These are phyloP conservation scores for Drosophila mimetica DNA, from an alignment of 2,888 invertebrate species.

Conservation along the genomic window DNA sequence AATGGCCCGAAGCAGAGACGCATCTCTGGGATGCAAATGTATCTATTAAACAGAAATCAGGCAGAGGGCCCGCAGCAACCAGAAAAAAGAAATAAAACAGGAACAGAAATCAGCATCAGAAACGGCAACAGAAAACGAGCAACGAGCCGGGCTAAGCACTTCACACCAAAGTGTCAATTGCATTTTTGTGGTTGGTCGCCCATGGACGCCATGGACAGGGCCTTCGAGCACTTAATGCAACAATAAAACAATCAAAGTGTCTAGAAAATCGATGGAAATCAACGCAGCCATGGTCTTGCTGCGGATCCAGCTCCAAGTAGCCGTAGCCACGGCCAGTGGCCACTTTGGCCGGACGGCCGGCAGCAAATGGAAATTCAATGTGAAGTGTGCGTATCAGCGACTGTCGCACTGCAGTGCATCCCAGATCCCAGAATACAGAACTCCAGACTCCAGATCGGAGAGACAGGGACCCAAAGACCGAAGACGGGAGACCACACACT, in stretches of 20 bases:
- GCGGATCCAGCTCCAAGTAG: slow-evolving; percentile 43
- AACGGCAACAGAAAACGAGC: not conserved
- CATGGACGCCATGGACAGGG: slow-evolving; percentile 25
- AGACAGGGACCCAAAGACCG: slow-evolving; percentile 4
- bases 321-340: slow-evolving; percentile 34
- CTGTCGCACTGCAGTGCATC: slow-evolving; percentile 75
- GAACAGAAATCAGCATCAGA: not conserved
- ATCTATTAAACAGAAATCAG: slow-evolving; percentile 78
- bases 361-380: slow-evolving; percentile 76
- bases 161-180: slow-evolving; percentile 78
- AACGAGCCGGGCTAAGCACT: slow-evolving; percentile 55
- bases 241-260: slow-evolving; percentile 80
- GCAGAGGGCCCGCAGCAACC: slow-evolving; percentile 35
- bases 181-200: slow-evolving; percentile 75
- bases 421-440: slow-evolving; percentile 9
- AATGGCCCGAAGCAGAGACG: slow-evolving; percentile 58
- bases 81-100: slow-evolving; percentile 5
- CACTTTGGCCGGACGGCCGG: slow-evolving; percentile 54
- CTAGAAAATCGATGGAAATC: slow-evolving; percentile 80
- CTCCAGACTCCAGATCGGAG: slow-evolving; percentile 17
- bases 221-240: slow-evolving; percentile 74
- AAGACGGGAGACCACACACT: slow-evolving; percentile 68
- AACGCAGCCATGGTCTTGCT: slow-evolving; percentile 45
- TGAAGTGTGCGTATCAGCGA: slow-evolving; percentile 79
- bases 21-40: slow-evolving; percentile 73